Percentiles rank a stretch among this genome's conserved stretches.
Evolutionary conservation across 2,797 vertebrate genomes (phyloP).

Genomic region (Carcharodon carcharias): DNA sequence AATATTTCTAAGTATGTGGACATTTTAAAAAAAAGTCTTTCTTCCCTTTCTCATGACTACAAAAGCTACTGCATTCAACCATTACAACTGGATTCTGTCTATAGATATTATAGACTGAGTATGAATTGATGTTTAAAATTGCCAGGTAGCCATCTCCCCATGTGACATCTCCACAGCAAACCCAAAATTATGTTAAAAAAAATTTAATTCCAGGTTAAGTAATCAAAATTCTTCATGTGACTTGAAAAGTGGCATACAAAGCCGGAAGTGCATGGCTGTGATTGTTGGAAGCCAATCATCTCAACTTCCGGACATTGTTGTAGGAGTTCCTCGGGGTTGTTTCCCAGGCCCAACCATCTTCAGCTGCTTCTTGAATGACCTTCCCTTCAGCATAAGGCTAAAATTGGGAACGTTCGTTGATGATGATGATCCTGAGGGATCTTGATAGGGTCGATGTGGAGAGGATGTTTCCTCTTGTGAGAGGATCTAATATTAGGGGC

Average conservation of each 20-base stretch:
- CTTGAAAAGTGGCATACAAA: neutral
- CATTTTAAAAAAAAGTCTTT: neutral
- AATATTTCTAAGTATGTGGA: neutral
- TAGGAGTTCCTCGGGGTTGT: no score
- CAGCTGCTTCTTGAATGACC: no score
- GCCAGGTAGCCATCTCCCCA: neutral
- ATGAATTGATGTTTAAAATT: neutral
- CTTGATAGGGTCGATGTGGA: no score
- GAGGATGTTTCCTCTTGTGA: no score
- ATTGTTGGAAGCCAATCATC: no score
- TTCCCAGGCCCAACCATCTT: no score
- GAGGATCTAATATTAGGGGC: no score
- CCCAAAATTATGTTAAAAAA: neutral
- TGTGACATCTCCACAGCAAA: neutral
- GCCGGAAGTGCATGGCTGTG: no score
- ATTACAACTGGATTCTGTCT: neutral
- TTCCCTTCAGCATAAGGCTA: no score
- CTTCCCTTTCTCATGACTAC: neutral
- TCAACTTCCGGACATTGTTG: no score
- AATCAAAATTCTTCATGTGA: neutral
- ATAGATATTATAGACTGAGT: neutral
- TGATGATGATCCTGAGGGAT: no score
- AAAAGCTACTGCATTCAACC: neutral
- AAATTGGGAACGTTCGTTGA: no score
- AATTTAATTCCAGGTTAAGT: neutral